A percentile compares a stretch with the other conserved stretches of the same genome.
Evolutionary conservation across 2,888 invertebrate species (phyloP).

Genomic region (Agapetus fuscipes): DNA sequence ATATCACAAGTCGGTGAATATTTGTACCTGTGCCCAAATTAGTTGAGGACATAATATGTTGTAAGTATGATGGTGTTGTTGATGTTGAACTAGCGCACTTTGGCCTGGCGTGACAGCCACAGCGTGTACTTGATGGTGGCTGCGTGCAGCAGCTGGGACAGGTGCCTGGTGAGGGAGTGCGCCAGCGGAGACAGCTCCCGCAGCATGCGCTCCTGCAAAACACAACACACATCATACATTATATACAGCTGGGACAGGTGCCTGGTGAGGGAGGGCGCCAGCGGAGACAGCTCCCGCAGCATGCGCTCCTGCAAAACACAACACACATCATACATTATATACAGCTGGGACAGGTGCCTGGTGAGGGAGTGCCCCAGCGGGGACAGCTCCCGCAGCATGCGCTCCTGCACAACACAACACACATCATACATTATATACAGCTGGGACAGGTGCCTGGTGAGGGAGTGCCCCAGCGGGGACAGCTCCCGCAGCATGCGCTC

Average conservation of each 20-base stretch:
- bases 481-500: slow-evolving; percentile 73
- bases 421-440: no score
- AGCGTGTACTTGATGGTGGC: slow-evolving; percentile 78
- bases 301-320: slow-evolving; percentile 58
- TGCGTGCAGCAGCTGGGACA: slow-evolving; percentile 77
- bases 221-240: neutral
- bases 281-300: slow-evolving; percentile 68
- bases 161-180: slow-evolving; percentile 71
- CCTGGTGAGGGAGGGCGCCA: slow-evolving; percentile 70
- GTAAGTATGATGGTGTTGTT: no score
- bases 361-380: slow-evolving; percentile 73
- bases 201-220: slow-evolving; percentile 64
- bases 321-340: no score
- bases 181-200: slow-evolving; percentile 73
- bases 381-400: slow-evolving; percentile 69
- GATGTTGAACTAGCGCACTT: slow-evolving; percentile 39
- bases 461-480: slow-evolving; percentile 67
- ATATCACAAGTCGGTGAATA: no score
- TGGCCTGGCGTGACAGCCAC: slow-evolving; percentile 68
- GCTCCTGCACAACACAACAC: slow-evolving; percentile 48
- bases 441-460: slow-evolving; percentile 81
- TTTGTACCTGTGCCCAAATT: no score
- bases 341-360: slow-evolving; percentile 78
- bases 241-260: slow-evolving; percentile 84
- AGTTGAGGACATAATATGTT: no score